Base-by-base conservation (phyloP, 2,797 vertebrate species). In the Loriculus beryllinus region DNA sequence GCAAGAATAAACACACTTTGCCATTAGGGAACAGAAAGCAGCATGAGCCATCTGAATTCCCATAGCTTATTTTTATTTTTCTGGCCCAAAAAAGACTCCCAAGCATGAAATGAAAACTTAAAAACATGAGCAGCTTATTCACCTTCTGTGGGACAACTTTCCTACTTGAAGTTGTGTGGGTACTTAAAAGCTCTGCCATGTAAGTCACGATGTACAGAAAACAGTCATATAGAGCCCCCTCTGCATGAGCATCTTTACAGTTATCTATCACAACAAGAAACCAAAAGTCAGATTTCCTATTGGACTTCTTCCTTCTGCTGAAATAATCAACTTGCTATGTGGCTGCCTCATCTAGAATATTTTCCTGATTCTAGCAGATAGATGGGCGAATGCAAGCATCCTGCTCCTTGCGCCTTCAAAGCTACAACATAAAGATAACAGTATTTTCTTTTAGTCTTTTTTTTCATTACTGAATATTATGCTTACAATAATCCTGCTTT, bases 401-500 rank as follows among this genome's bases (percentile, higher is more conserved):
- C 86, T 94, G 60, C 75, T 92, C 85, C 40, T 59, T 42, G 29
- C 7, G 22, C 63, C 94, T 97, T 97, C 94, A 97, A 97, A 97
- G 95, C 82, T 49, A 75, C 65, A 80, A 68, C n/a, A 51, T 96
- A 82, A 51, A 51, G 87, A 88, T 93, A 93, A 89, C 86, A 87
- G 76, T 92, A 49, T 88, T 95, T 93, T 92, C 94, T 97, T 97
- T 97, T 97, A 87, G 97, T 97, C 96, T 93, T 88, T 88, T 86
- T 39, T 86, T 88, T 96, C 89, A 92, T 96, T 94, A 84, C 91
- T 77, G 78, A 94, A 95, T 97, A 96, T 94, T 95, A 95, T 57
- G 52, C 84, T 97, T 96, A 88, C 65, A 94, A 93, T 82, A 88
- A 92, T 92, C 82, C 79, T 94, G 74, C 96, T 86, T 93, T 92